phyloP scores from a whole-genome alignment of 2,113 vertebrate genomes.

The Onychostruthus taczanowskii region DNA sequence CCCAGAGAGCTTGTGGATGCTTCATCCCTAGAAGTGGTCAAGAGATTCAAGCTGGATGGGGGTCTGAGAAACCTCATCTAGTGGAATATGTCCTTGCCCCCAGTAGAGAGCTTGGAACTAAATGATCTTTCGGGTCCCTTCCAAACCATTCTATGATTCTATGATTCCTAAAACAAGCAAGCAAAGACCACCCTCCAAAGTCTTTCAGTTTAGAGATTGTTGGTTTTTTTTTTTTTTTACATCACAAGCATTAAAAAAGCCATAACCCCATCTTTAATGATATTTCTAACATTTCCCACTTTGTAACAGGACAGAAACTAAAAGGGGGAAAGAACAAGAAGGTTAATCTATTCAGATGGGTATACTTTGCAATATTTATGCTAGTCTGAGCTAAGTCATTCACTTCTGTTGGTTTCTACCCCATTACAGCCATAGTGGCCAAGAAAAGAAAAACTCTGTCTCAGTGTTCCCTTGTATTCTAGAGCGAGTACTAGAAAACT shows the following conservation, averaged over 20 bases:
- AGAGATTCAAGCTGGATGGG: background rate
- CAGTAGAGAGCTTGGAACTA: background rate
- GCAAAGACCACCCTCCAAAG: background rate
- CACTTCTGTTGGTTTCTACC: background rate
- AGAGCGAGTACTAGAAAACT: accelerated
- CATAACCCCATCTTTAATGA: too few species aligned
- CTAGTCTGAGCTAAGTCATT: background rate
- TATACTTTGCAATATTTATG: background rate
- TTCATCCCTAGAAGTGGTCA: background rate
- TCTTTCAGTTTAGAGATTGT: background rate
- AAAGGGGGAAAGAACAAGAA: background rate
- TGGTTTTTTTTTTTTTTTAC: background rate
- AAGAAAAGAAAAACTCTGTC: background rate
- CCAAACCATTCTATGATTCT: background rate
- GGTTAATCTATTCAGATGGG: background rate
- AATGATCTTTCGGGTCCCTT: background rate
- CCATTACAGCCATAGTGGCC: background rate
- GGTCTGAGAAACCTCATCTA: background rate
- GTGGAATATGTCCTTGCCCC: background rate
- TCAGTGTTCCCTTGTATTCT: background rate
- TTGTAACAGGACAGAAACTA: background rate
- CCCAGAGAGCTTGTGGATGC: background rate
- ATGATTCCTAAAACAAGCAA: background rate
- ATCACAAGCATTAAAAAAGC: background rate
- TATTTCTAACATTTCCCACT: background rate